phyloP scores from a whole-genome alignment of 1,140 invertebrate species.

The Scylla paramamosain region DNA sequence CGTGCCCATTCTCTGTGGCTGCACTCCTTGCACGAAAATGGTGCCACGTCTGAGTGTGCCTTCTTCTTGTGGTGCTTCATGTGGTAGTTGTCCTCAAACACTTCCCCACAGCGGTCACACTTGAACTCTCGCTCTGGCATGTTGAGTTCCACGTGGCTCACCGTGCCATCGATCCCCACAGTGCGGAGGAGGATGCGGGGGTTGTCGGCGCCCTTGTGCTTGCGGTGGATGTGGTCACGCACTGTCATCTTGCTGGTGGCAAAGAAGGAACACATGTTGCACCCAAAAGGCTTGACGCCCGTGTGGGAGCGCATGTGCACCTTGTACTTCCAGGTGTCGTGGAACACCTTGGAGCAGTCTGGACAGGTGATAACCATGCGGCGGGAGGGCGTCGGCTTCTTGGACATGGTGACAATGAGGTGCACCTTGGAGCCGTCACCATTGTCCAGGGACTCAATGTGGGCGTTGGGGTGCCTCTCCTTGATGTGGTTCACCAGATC shows the following conservation, averaged over 20 bases:
- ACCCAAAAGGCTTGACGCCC: slow-evolving; percentile 79
- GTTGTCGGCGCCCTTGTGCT: slow-evolving; percentile 68
- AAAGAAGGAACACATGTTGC: slow-evolving; percentile 79
- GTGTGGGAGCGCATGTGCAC: slow-evolving; percentile 81
- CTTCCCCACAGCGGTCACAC: slow-evolving; percentile 70
- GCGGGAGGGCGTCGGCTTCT: slow-evolving; percentile 68
- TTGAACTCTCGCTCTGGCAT: slow-evolving; percentile 76
- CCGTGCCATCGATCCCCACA: slow-evolving; percentile 75
- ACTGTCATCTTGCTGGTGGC: slow-evolving; percentile 81
- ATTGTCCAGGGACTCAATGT: slow-evolving; percentile 76
- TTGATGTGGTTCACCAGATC: slow-evolving; percentile 76
- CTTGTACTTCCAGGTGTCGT: slow-evolving; percentile 78
- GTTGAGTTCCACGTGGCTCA: slow-evolving; percentile 70
- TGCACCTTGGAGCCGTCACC: slow-evolving; percentile 77
- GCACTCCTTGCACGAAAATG: slow-evolving; percentile 73
- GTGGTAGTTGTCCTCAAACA: slow-evolving; percentile 75
- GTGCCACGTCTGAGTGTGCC: slow-evolving; percentile 63
- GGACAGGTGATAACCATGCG: slow-evolving; percentile 73
- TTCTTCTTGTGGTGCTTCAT: slow-evolving; percentile 76
- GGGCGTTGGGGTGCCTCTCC: slow-evolving; percentile 76
- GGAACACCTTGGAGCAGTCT: slow-evolving; percentile 75
- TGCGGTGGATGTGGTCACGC: slow-evolving; percentile 79
- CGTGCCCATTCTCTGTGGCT: slow-evolving; percentile 70
- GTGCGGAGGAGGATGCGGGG: slow-evolving; percentile 73
- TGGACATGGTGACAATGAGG: slow-evolving; percentile 74